Conservation (phyloP, 2,797 vertebrate genomes). For the Eutrigla gurnardus region DNA sequence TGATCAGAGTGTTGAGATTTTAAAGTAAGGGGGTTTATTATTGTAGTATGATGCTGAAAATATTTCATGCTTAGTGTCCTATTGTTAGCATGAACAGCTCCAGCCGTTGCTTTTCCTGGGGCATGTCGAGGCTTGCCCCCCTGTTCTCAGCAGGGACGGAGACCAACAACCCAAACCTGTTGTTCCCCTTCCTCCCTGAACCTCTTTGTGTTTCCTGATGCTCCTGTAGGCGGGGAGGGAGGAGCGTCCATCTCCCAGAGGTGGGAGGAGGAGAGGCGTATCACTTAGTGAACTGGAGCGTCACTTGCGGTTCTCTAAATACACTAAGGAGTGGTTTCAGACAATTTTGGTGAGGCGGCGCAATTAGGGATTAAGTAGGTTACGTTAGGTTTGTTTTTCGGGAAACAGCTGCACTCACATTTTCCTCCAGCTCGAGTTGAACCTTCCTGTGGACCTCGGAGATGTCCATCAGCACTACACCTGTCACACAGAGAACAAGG, state of each 20-base stretch:
- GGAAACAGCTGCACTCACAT: constrained; percentile 84
- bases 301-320: constrained; percentile 5
- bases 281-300: constrained; percentile 13
- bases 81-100: constrained; percentile 21
- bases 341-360: constrained; percentile 22
- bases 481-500: constrained; percentile 80
- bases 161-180: constrained; percentile 41
- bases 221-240: constrained; percentile 16
- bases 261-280: background rate
- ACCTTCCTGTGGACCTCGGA: constrained; percentile 93
- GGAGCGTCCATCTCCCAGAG: background rate
- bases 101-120: constrained; percentile 54
- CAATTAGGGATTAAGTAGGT: constrained; percentile 22
- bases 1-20: background rate
- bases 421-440: constrained; percentile 93
- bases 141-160: constrained; percentile 26
- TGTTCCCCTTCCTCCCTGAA: constrained; percentile 36
- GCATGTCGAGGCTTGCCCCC: constrained; percentile 69
- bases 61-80: background rate
- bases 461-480: constrained; percentile 93
- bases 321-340: constrained; percentile 41
- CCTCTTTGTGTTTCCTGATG: constrained; percentile 2
- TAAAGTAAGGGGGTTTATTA: background rate
- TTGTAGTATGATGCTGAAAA: background rate
- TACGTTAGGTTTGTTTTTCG: constrained; percentile 6